Percentiles rank a stretch among this genome's conserved stretches.
These are phyloP conservation scores for Aphelinus certus DNA, from an alignment of 1,140 invertebrate species.

Conservation along the genomic window DNA sequence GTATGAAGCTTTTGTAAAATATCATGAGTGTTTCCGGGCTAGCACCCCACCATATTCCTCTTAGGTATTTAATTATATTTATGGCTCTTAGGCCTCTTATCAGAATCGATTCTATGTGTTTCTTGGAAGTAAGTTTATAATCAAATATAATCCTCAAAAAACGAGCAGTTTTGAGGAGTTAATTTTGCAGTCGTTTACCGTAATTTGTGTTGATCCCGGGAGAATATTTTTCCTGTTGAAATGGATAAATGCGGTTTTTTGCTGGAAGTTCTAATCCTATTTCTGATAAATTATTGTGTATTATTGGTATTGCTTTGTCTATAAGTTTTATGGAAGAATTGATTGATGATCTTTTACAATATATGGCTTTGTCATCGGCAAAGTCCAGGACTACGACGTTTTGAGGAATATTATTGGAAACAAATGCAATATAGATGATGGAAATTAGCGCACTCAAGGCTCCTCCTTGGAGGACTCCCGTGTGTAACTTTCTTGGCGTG, in stretches of 20 bases:
- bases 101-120: not conserved
- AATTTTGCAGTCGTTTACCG: not conserved
- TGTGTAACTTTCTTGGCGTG: not conserved
- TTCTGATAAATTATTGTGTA: not conserved
- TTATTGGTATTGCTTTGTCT: not conserved
- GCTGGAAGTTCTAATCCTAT: conserved; percentile 25
- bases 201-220: not conserved
- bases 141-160: conserved; percentile 29
- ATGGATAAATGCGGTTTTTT: conserved; percentile 22
- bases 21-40: not conserved
- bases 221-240: conserved; percentile 21
- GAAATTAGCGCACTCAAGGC: conserved; percentile 39
- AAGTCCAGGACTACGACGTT: conserved; percentile 28
- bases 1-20: too few relatives aligned
- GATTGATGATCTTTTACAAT: not conserved
- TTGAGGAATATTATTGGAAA: conserved; percentile 8
- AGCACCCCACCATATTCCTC: conserved; percentile 29
- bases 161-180: not conserved
- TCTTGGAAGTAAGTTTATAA: conserved; percentile 5
- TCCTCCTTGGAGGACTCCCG: conserved; percentile 45
- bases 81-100: not conserved
- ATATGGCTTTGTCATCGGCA: conserved; percentile 42
- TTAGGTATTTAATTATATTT: conserved; percentile 33
- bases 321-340: not conserved
- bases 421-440: conserved; percentile 36